Evolutionary conservation across 2,113 vertebrate species (phyloP).

Genomic region (Pica pica): DNA sequence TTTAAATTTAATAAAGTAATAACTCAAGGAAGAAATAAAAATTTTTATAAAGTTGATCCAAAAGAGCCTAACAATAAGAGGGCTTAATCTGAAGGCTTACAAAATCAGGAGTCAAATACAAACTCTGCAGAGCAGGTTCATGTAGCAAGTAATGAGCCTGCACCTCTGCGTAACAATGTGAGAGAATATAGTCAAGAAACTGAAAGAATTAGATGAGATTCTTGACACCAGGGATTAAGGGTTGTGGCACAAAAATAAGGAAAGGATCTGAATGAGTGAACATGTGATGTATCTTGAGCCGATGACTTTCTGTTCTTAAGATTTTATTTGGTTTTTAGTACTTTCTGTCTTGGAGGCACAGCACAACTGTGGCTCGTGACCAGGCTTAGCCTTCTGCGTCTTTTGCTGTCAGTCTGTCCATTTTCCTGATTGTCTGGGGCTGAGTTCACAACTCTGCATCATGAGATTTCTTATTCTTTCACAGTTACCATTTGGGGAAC

Average conservation of each 20-base stretch:
- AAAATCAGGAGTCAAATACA: conserved; percentile 4
- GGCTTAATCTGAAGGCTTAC: conserved; percentile 48
- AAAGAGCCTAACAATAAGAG: conserved; percentile 34
- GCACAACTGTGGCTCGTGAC: background rate
- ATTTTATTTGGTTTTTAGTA: background rate
- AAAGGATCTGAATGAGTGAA: background rate
- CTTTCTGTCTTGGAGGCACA: background rate
- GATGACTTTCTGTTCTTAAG: conserved; percentile 2
- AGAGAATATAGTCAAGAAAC: background rate
- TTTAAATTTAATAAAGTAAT: conserved; percentile 76
- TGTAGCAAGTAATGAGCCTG: conserved; percentile 2
- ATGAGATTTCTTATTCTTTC: background rate
- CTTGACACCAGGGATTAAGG: conserved; percentile 46
- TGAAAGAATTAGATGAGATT: conserved; percentile 48
- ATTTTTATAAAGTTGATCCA: conserved; percentile 62
- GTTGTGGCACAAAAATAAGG: conserved; percentile 26
- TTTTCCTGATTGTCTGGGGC: background rate
- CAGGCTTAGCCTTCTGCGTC: background rate
- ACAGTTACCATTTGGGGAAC: background rate
- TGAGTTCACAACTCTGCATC: background rate
- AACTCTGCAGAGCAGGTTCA: background rate
- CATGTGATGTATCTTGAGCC: background rate
- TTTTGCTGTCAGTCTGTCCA: background rate
- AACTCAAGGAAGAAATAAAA: conserved; percentile 67
- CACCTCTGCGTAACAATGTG: background rate